Evolutionary conservation across 2,888 invertebrate genomes (phyloP).

Genomic region (Leptopterna dolabrata): DNA sequence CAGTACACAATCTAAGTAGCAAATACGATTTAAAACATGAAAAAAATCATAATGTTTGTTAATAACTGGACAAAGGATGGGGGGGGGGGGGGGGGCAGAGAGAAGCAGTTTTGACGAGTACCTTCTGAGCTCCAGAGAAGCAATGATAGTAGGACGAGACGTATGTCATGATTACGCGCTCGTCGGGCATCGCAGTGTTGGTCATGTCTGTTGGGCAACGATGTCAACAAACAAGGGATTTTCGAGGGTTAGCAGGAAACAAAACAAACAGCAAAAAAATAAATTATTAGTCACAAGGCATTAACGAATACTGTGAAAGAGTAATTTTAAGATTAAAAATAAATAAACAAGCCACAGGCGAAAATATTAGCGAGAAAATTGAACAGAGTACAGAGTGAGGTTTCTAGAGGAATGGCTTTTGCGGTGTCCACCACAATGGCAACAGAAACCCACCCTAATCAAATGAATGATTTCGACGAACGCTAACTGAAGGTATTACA

Average conservation of each 20-base stretch:
- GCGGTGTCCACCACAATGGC: neutral
- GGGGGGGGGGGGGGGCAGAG: neutral
- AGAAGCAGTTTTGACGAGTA: constrained; percentile 68
- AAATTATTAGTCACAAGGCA: constrained; percentile 51
- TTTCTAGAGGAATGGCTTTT: neutral
- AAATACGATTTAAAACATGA: neutral
- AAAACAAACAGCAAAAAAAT: constrained; percentile 47
- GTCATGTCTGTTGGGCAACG: constrained; percentile 81
- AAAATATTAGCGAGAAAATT: neutral
- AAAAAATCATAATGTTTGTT: neutral
- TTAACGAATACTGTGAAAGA: neutral
- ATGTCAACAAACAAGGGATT: constrained; percentile 18
- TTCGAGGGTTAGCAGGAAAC: constrained; percentile 51
- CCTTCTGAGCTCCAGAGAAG: constrained; percentile 99
- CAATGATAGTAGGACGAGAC: constrained; percentile 99
- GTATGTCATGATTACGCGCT: constrained; percentile 99
- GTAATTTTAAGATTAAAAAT: neutral
- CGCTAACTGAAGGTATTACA: no score
- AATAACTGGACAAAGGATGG: neutral
- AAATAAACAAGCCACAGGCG: neutral
- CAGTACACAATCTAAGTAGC: no score
- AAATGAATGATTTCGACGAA: no score
- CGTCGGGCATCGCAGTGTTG: constrained; percentile 99
- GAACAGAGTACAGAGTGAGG: neutral
- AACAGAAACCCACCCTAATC: no score